A percentile compares a stretch with the other conserved stretches of the same genome.
Evolutionary conservation across 1,140 invertebrate species (phyloP).

Genomic region (Lordiphosa collinella): DNA sequence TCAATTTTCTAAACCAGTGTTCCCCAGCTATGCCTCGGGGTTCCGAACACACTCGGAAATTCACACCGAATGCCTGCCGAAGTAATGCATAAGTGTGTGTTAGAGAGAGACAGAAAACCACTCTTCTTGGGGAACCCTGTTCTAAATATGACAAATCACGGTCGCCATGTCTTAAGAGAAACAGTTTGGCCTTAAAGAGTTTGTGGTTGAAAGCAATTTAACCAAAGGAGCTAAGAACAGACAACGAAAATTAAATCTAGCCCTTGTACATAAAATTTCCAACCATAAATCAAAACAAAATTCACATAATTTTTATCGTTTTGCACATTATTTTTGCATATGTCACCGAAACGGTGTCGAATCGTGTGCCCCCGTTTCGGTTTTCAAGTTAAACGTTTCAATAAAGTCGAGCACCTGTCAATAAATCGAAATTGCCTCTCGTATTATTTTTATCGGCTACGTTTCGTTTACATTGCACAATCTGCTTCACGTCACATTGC

Average conservation of each 20-base stretch:
- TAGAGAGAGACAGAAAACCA: too few relatives aligned
- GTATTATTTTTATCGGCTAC: constrained; percentile 76
- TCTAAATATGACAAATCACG: too few relatives aligned
- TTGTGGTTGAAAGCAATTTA: too few relatives aligned
- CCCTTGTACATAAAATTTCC: background rate
- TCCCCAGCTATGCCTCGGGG: too few relatives aligned
- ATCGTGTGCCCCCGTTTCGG: constrained; percentile 13
- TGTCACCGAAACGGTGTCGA: constrained; percentile 14
- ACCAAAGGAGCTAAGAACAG: too few relatives aligned
- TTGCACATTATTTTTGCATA: constrained; percentile 72
- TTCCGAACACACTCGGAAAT: too few relatives aligned
- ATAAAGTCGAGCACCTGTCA: constrained; percentile 78
- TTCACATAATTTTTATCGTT: constrained; percentile 70
- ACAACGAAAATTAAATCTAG: background rate
- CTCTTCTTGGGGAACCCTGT: too few relatives aligned
- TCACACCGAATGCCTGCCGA: too few relatives aligned
- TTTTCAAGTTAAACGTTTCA: constrained; percentile 75
- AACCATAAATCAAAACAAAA: constrained; percentile 64
- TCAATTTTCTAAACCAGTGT: too few relatives aligned
- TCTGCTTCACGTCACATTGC: constrained; percentile 39
- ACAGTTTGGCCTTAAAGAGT: too few relatives aligned
- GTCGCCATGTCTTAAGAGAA: too few relatives aligned
- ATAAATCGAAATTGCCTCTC: constrained; percentile 77
- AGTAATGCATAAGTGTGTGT: too few relatives aligned
- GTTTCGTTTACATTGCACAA: constrained; percentile 70